phyloP scores from a whole-genome alignment of 2,797 vertebrate species.

The Pipistrellus pipistrellus region DNA sequence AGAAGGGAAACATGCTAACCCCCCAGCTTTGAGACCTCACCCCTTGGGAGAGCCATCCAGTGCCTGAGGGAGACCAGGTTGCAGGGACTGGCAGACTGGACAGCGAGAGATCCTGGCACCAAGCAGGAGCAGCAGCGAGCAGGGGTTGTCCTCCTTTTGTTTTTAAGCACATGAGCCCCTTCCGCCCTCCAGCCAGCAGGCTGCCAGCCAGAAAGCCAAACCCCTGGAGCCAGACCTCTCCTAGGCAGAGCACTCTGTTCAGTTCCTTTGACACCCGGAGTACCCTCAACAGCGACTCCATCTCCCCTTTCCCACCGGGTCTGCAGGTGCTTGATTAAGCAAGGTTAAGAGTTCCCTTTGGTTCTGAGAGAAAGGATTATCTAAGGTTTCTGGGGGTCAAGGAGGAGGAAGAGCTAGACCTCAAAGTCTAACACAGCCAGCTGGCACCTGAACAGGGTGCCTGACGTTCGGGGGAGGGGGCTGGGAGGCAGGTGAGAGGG shows the following conservation, averaged over 20 bases:
- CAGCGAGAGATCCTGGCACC: background rate
- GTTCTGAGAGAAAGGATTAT: constrained; percentile 21
- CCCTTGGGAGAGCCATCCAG: background rate
- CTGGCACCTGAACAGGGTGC: background rate
- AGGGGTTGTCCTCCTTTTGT: background rate
- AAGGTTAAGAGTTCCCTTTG: constrained; percentile 10
- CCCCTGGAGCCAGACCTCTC: background rate
- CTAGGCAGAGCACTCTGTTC: background rate
- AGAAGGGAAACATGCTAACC: no score
- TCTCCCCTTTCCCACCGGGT: background rate
- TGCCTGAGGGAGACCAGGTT: background rate
- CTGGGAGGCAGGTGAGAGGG: no score
- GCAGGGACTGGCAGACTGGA: background rate
- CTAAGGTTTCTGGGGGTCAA: background rate
- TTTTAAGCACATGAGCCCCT: background rate
- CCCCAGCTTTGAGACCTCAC: background rate
- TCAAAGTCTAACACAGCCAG: background rate
- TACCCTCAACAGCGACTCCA: background rate
- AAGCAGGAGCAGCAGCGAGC: background rate
- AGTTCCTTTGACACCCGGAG: background rate
- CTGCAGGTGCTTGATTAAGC: constrained; percentile 62
- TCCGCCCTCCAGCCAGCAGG: background rate
- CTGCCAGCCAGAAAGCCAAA: background rate
- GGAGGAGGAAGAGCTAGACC: background rate
- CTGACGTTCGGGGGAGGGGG: background rate